These are phyloP conservation scores for Uropetala carovei DNA, from an alignment of 2,888 invertebrate genomes.

Conservation along the genomic window DNA sequence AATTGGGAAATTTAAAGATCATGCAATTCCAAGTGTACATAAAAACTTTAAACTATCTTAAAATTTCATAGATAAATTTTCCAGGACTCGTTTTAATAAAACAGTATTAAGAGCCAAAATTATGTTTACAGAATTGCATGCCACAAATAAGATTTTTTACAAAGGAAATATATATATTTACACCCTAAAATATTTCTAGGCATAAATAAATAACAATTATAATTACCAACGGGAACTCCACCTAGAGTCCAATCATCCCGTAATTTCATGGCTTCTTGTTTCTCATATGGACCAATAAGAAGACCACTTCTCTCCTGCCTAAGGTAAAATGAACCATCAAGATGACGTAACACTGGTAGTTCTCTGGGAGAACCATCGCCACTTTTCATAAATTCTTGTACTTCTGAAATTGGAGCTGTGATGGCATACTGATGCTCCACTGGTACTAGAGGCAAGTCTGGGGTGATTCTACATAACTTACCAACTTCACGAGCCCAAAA, in stretches of 20 bases:
- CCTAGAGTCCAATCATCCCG: slow-evolving; percentile 74
- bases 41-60: too few relatives aligned
- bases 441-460: slow-evolving; percentile 74
- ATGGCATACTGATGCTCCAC: slow-evolving; percentile 75
- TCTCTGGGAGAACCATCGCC: slow-evolving; percentile 68
- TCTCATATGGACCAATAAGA: slow-evolving; percentile 75
- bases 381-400: slow-evolving; percentile 67
- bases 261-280: slow-evolving; percentile 72
- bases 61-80: too few relatives aligned
- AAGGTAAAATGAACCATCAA: slow-evolving; percentile 75
- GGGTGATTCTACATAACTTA: slow-evolving; percentile 70
- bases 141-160: too few relatives aligned
- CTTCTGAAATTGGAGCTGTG: slow-evolving; percentile 72
- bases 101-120: too few relatives aligned
- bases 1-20: too few relatives aligned
- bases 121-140: too few relatives aligned
- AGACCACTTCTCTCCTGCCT: slow-evolving; percentile 73
- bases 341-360: slow-evolving; percentile 74
- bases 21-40: too few relatives aligned
- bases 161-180: too few relatives aligned
- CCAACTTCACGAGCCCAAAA: slow-evolving; percentile 75
- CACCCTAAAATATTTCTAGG: too few relatives aligned
- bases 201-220: neutral
- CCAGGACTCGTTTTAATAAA: too few relatives aligned
- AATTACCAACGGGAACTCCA: slow-evolving; percentile 73